Evolutionary conservation across 2,888 invertebrate species (phyloP), one percentile per base, ranked within the genome.

Genomic region (Drosophila fulvimacula): DNA sequence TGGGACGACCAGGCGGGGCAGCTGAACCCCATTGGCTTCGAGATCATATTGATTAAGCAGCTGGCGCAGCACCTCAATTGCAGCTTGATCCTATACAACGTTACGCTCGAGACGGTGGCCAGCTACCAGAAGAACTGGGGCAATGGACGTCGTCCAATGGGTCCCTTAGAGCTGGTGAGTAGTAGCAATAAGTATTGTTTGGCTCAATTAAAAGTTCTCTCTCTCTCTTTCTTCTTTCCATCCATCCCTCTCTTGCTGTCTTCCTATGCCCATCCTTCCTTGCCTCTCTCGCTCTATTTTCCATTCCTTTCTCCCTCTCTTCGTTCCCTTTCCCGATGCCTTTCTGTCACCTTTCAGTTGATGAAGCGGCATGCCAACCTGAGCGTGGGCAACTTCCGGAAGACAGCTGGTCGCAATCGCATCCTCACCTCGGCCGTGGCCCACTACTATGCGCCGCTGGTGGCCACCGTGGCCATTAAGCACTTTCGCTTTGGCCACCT

Each of bases 371-470:
- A 27, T 5, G 76, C 59, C 5, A 76, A 85, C 51, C 38, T 91
- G 3, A 90, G 82, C 44, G 44, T 91, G 30, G 91, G 91, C 1
- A 82, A 76, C 19, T 90, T 90, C 53, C 76, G 82, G 0, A 80
- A 66, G 34, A 79, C 81, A 4, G 41, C 67, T 0, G 62, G 65
- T 1, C 73, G 81, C 0, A 73, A 73, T 13, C 57, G 42, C 1
- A 17, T 73, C 6, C 68, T 80, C 11, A 89, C 77, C 41, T 60
- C 87, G 1, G 76, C 90, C 5, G 49, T 77, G 21, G 78, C 78
- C 1, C 80, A 90, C 51, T 89, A 83, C 49, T 85, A 89, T 48
- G 76, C 75, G 5, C 60, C 70, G 0, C 59, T 87, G 51, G 82
- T 90, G 57, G 74, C 76, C 7, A 76, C 68, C 5, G 48, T 89